These are phyloP conservation scores for Epinephelus awoara DNA, from an alignment of 2,797 vertebrate species.

Conservation along the genomic window DNA sequence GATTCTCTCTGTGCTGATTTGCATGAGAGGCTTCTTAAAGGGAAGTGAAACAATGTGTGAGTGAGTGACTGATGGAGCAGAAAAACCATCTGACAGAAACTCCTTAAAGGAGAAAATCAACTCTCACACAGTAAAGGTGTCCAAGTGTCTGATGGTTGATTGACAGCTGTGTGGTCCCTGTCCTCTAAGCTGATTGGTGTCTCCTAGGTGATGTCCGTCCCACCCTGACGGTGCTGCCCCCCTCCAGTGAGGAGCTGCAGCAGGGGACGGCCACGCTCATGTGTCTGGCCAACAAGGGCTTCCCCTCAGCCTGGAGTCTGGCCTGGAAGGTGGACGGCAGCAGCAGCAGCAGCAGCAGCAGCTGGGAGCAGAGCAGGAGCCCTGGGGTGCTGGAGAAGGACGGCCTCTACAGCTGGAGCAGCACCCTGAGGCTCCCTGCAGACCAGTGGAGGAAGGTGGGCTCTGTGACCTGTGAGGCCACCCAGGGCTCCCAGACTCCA, in stretches of 20 bases:
- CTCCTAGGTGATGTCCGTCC: constrained; percentile 38
- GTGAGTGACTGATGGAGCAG: too few relatives aligned
- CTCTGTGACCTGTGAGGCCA: constrained; percentile 50
- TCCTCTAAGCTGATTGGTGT: constrained; percentile 2
- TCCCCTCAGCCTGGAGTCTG: constrained; percentile 61
- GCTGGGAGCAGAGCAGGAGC: constrained; percentile 11
- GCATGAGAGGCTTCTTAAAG: too few relatives aligned
- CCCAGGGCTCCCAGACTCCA: constrained; percentile 46
- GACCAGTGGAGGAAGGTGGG: constrained; percentile 31
- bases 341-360: constrained; percentile 13
- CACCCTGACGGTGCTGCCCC: constrained; percentile 57
- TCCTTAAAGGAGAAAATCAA: too few relatives aligned
- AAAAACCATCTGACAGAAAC: too few relatives aligned
- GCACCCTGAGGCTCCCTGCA: constrained; percentile 24
- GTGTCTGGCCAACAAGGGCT: constrained; percentile 69
- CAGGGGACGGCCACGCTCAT: constrained; percentile 54
- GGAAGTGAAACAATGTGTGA: too few relatives aligned
- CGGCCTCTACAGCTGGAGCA: constrained; percentile 61
- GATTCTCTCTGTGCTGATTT: too few relatives aligned
- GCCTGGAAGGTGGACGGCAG: constrained; percentile 61
- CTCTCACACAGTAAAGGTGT: too few relatives aligned
- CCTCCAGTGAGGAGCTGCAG: constrained; percentile 50
- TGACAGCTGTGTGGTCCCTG: constrained; percentile 11
- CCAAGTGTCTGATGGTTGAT: too few relatives aligned
- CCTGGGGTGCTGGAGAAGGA: constrained; percentile 47